Evolutionary conservation across 2,113 vertebrate species (phyloP).

Genomic region (Callopanchax toddi): DNA sequence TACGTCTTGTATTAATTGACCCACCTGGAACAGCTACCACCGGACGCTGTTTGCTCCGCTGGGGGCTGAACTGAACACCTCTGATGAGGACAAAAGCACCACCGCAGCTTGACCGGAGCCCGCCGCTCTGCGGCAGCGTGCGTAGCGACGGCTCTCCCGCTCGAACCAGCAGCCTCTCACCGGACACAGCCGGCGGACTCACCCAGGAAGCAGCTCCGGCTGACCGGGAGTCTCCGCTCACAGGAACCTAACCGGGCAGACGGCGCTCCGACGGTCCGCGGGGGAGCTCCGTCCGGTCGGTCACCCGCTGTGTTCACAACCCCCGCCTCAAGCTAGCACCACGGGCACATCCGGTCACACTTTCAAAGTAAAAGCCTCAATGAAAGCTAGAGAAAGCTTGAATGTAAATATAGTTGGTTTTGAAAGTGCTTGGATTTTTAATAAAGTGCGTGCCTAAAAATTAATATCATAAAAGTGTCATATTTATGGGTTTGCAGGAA

Average conservation of each 20-base stretch:
- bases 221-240: too few relatives aligned
- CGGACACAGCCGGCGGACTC: conserved; percentile 22
- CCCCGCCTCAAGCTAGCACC: conserved; percentile 35
- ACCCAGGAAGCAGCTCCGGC: too few relatives aligned
- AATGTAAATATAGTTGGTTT: too few relatives aligned
- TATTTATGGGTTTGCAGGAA: too few relatives aligned
- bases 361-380: conserved; percentile 42
- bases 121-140: conserved; percentile 50
- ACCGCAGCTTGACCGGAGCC: conserved; percentile 52
- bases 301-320: conserved; percentile 39
- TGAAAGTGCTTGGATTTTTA: too few relatives aligned
- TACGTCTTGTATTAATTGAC: too few relatives aligned
- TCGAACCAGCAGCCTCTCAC: conserved; percentile 45
- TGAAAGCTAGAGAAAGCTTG: too few relatives aligned
- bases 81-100: conserved; percentile 40
- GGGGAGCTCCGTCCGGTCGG: conserved; percentile 24
- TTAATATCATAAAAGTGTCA: too few relatives aligned
- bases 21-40: too few relatives aligned
- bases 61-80: not conserved
- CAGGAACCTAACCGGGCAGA: too few relatives aligned
- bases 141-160: conserved; percentile 62
- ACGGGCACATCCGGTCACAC: conserved; percentile 5
- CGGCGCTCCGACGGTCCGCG: too few relatives aligned
- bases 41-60: not conserved
- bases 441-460: too few relatives aligned